Conservation (phyloP, 1,140 invertebrate species). For the Bombus sibiricus region DNA sequence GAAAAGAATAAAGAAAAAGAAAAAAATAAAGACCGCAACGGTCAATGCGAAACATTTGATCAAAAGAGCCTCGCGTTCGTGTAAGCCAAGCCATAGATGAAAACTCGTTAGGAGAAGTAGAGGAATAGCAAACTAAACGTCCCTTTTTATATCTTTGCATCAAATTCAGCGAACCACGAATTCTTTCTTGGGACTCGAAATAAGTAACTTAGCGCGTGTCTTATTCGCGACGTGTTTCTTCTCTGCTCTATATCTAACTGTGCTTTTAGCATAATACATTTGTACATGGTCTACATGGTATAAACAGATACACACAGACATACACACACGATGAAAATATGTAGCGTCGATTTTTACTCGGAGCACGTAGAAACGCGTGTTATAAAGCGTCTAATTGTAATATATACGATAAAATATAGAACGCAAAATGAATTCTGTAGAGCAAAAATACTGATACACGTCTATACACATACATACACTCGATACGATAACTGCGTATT, state of each 20-base stretch:
- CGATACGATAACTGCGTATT: neutral
- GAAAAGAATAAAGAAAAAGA: neutral
- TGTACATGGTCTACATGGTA: neutral
- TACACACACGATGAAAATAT: neutral
- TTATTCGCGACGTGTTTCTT: slow-evolving; percentile 8
- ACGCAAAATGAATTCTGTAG: neutral
- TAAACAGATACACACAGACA: neutral
- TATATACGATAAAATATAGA: neutral
- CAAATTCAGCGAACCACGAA: neutral
- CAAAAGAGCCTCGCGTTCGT: slow-evolving; percentile 49
- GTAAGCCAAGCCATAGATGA: neutral
- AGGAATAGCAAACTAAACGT: slow-evolving; percentile 15
- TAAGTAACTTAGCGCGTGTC: neutral
- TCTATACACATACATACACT: neutral
- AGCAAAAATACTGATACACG: neutral
- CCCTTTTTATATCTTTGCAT: slow-evolving; percentile 23
- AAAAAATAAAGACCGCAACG: neutral
- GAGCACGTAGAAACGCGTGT: neutral
- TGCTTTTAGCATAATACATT: slow-evolving; percentile 17
- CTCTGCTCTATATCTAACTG: neutral
- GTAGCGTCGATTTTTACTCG: neutral
- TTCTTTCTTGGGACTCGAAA: neutral
- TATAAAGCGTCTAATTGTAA: slow-evolving; percentile 4
- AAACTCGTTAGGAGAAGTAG: neutral
- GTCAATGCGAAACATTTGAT: slow-evolving; percentile 45